A percentile compares a stretch with the other conserved stretches of the same genome.
phyloP scores from a whole-genome alignment of 2,888 invertebrate species.

The Cephus pulcher region DNA sequence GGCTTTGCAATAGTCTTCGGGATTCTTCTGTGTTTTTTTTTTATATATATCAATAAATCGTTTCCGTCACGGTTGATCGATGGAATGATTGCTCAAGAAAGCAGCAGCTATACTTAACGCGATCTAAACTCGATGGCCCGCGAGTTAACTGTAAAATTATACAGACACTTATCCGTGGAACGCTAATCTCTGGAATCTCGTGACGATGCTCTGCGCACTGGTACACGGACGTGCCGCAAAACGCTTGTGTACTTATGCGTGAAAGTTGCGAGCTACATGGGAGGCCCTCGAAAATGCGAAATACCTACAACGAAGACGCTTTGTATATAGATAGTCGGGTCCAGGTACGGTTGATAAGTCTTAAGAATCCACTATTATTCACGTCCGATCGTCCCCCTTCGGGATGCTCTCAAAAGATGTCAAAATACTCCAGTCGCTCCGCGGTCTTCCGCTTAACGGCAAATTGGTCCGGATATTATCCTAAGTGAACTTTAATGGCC shows the following conservation, averaged over 20 bases:
- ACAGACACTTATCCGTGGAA: background rate
- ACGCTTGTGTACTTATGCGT: background rate
- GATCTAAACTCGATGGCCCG: background rate
- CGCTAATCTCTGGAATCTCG: background rate
- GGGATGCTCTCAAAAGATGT: background rate
- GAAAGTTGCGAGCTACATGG: background rate
- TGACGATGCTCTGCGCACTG: background rate
- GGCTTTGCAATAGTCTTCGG: background rate
- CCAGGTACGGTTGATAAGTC: background rate
- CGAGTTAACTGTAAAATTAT: background rate
- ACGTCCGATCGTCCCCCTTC: background rate
- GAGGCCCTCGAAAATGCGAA: slow-evolving; percentile 35
- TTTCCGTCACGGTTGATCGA: background rate
- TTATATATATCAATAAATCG: background rate
- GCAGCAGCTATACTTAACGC: background rate
- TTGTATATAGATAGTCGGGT: background rate
- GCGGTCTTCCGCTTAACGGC: slow-evolving; percentile 31
- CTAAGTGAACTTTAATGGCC: slow-evolving; percentile 63
- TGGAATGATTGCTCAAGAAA: background rate
- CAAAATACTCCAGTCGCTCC: background rate
- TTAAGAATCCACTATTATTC: background rate
- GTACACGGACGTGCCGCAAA: background rate
- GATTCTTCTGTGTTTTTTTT: background rate
- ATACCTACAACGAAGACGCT: slow-evolving; percentile 24
- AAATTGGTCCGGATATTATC: slow-evolving; percentile 55